phyloP scores from a whole-genome alignment of 2,888 invertebrate genomes.

The Drosophila borborema region DNA sequence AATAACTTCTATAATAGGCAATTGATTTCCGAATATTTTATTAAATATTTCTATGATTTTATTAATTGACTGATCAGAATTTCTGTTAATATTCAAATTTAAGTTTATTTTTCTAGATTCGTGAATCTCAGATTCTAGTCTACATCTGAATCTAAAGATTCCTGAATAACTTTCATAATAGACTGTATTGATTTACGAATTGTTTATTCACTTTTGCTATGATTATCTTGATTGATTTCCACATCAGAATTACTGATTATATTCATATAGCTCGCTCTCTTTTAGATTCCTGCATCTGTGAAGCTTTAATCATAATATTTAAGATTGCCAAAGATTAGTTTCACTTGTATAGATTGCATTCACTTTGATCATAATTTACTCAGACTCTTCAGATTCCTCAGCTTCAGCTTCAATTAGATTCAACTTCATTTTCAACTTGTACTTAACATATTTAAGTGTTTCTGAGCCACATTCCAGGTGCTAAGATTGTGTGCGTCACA shows the following conservation, averaged over 20 bases:
- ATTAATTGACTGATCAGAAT: not conserved
- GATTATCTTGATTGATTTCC: not conserved
- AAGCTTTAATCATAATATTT: too few species aligned
- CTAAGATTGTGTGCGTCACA: constrained; percentile 26
- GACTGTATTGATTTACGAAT: too few species aligned
- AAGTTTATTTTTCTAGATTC: too few species aligned
- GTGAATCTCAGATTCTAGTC: too few species aligned
- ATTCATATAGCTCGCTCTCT: not conserved
- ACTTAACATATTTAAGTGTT: not conserved
- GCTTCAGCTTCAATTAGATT: not conserved
- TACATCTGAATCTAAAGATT: too few species aligned
- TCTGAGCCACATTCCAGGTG: constrained; percentile 1
- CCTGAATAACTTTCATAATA: too few species aligned
- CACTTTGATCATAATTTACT: not conserved
- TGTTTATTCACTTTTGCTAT: too few species aligned
- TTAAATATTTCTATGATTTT: too few species aligned
- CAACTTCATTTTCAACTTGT: not conserved
- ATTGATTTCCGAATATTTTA: not conserved
- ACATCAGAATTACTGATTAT: not conserved
- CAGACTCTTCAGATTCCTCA: not conserved
- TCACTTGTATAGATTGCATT: not conserved
- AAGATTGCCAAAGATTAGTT: too few species aligned
- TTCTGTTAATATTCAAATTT: not conserved
- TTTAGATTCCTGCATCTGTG: too few species aligned
- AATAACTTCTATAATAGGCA: not conserved